These are phyloP conservation scores for Bombus waltoni DNA, from an alignment of 1,140 invertebrate species.

Conservation along the genomic window DNA sequence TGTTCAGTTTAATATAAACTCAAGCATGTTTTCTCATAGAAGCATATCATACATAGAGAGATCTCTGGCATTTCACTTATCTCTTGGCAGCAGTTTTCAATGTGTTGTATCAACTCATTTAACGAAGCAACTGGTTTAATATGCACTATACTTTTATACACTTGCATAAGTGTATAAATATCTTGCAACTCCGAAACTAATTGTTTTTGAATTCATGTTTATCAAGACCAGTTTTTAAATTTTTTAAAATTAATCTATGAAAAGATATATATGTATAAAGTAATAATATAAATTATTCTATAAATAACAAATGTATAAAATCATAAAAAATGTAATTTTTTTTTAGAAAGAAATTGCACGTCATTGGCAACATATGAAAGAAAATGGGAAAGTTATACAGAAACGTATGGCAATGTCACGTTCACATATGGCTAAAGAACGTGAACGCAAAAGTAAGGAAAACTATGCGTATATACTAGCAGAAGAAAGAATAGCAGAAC, in stretches of 20 bases:
- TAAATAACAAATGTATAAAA: not conserved
- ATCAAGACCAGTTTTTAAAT: not conserved
- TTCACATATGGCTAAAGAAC: conserved; percentile 72
- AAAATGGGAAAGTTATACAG: conserved; percentile 73
- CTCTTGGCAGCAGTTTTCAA: too few relatives aligned
- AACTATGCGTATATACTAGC: conserved; percentile 72
- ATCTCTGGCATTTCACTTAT: too few relatives aligned
- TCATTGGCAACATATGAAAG: conserved; percentile 77
- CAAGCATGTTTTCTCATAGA: too few relatives aligned
- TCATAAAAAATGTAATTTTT: not conserved
- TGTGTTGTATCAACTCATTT: too few relatives aligned
- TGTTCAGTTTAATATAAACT: too few relatives aligned
- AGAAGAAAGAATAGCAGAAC: conserved; percentile 74
- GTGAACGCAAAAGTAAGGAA: conserved; percentile 74
- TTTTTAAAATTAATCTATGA: not conserved
- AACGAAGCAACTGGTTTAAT: too few relatives aligned
- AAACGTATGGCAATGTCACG: conserved; percentile 72
- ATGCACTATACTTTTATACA: too few relatives aligned
- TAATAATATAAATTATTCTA: not conserved
- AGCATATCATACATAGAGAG: too few relatives aligned
- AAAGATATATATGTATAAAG: not conserved
- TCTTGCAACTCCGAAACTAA: too few relatives aligned
- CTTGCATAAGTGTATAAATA: too few relatives aligned
- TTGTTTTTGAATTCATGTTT: too few relatives aligned
- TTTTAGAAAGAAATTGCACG: conserved; percentile 70